A percentile compares a stretch with the other conserved stretches of the same genome.
Evolutionary conservation across 2,797 vertebrate species (phyloP).

Genomic region (Sebastes elongatus): DNA sequence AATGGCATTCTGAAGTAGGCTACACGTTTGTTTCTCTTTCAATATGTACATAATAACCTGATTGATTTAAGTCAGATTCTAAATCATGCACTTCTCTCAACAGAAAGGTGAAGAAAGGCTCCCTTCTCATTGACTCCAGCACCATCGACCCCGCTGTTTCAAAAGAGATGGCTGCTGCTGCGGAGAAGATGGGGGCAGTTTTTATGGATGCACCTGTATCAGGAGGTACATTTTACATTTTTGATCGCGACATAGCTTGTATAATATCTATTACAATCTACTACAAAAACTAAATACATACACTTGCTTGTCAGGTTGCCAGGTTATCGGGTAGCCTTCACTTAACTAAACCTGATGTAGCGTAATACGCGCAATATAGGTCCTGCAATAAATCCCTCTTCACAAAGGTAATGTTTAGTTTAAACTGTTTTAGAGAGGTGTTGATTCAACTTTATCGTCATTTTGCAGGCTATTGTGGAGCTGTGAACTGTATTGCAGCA

Average conservation of each 20-base stretch:
- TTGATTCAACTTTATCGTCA: background rate
- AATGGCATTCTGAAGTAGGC: constrained; percentile 90
- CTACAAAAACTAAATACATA: background rate
- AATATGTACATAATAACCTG: background rate
- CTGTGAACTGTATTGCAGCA: background rate
- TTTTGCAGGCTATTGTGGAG: background rate
- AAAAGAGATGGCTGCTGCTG: constrained; percentile 92
- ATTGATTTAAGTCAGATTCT: background rate
- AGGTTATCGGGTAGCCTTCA: background rate
- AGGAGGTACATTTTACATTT: constrained; percentile 86
- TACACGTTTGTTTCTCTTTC: constrained; percentile 9
- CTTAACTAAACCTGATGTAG: background rate
- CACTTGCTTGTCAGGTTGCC: background rate
- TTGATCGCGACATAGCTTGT: background rate
- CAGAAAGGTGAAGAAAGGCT: constrained; percentile 98
- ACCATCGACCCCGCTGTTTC: constrained; percentile 96
- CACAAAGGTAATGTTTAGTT: background rate
- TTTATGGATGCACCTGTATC: constrained; percentile 99
- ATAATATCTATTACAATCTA: background rate
- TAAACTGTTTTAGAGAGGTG: background rate
- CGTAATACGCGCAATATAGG: background rate
- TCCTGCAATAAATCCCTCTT: background rate
- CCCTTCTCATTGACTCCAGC: constrained; percentile 97
- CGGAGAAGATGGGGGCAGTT: constrained; percentile 96
- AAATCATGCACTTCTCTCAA: constrained; percentile 9